Evolutionary conservation across 1,140 invertebrate species (phyloP).

Genomic region (Drosophila pectinifera): DNA sequence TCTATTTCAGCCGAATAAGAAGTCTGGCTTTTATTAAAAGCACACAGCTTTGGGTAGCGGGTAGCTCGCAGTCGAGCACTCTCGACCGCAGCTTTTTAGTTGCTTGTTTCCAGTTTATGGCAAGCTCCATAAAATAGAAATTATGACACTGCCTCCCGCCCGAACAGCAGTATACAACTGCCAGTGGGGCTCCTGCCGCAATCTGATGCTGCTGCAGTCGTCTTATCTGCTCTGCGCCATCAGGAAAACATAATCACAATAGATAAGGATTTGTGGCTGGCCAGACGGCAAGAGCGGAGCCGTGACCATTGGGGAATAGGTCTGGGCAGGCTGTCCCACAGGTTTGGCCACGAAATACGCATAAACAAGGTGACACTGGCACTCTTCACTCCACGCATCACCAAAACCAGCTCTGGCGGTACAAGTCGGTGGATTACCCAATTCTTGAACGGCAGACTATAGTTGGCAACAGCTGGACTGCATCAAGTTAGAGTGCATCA

Average conservation of each 20-base stretch:
- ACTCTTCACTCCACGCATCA: constrained; percentile 45
- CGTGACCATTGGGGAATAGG: neutral
- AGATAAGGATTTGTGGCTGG: constrained; percentile 56
- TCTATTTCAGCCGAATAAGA: no score
- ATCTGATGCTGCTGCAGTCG: constrained; percentile 39
- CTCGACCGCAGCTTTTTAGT: neutral
- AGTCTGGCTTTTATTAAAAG: no score
- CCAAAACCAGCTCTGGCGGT: neutral
- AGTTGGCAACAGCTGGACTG: neutral
- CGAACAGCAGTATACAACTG: constrained; percentile 37
- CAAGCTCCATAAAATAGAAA: constrained; percentile 48
- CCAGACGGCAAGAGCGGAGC: constrained; percentile 30
- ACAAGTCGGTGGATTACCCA: neutral
- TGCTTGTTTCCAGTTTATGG: neutral
- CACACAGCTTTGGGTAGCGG: neutral
- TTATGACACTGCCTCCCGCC: constrained; percentile 51
- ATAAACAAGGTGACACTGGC: constrained; percentile 67
- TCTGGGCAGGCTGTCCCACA: constrained; percentile 2
- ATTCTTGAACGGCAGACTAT: neutral
- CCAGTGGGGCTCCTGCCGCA: constrained; percentile 20
- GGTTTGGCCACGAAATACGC: constrained; percentile 56
- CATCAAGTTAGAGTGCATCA: neutral
- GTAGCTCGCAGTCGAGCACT: neutral
- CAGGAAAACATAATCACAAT: constrained; percentile 72
- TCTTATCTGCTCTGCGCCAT: constrained; percentile 65